A percentile compares a stretch with the other conserved stretches of the same genome.
Conservation (phyloP, 2,113 vertebrate genomes). For the Bubo blakistoni region DNA sequence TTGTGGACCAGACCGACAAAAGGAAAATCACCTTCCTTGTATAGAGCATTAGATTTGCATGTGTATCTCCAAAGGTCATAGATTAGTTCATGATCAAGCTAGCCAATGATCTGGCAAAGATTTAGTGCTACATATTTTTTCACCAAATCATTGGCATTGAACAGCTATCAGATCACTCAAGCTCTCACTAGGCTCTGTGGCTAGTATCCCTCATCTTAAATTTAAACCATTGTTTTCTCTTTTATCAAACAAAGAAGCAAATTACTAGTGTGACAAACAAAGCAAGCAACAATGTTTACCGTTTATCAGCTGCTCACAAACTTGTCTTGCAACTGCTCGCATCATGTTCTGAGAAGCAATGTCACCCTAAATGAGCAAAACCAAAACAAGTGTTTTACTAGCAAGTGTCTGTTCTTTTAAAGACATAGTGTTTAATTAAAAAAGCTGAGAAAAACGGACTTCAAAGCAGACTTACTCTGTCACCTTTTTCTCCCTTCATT, state of each 20-base stretch:
- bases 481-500: conserved; percentile 93
- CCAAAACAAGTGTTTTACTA: conserved; percentile 39
- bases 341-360: conserved; percentile 98
- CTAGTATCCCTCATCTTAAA: background rate
- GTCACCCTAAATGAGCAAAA: conserved; percentile 83
- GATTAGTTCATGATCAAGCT: background rate
- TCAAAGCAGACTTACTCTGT: conserved; percentile 85
- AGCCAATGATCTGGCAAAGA: background rate
- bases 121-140: background rate
- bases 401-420: background rate
- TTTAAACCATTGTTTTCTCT: background rate
- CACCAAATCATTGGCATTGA: background rate
- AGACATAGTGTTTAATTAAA: background rate
- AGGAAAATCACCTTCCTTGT: background rate
- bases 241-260: background rate
- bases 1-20: background rate
- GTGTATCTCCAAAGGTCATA: background rate
- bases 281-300: conserved; percentile 71
- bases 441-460: background rate
- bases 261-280: background rate
- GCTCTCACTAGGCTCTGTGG: background rate
- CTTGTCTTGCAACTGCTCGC: conserved; percentile 94
- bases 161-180: background rate
- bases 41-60: background rate
- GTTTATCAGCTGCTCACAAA: conserved; percentile 92